Evolutionary conservation across 1,140 invertebrate species (phyloP).

Genomic region (Drosophila murphyi): DNA sequence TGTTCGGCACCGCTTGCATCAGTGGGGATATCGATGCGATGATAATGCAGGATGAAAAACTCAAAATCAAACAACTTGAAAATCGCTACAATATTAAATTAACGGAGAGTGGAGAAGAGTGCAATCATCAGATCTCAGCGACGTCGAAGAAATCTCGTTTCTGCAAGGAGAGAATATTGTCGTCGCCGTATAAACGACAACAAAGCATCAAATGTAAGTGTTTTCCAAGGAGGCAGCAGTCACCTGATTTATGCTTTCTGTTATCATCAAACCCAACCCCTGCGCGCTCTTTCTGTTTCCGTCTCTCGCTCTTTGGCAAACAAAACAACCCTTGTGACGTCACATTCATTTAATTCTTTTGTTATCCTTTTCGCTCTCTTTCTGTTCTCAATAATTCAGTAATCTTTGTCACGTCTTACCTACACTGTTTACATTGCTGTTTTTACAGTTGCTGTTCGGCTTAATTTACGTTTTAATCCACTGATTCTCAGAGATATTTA

Average conservation of each 20-base stretch:
- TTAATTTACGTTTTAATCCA: neutral
- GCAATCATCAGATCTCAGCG: constrained; percentile 40
- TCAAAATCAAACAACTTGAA: neutral
- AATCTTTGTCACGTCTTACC: constrained; percentile 6
- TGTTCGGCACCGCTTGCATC: constrained; percentile 24
- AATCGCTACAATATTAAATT: constrained; percentile 18
- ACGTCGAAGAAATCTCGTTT: constrained; percentile 6
- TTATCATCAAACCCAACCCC: constrained; percentile 23
- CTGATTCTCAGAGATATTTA: too few relatives aligned
- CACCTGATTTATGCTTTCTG: constrained; percentile 51
- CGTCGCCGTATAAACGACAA: neutral
- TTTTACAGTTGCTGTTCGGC: neutral
- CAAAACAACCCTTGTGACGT: constrained; percentile 17
- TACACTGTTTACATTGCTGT: constrained; percentile 21
- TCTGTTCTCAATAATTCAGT: constrained; percentile 8
- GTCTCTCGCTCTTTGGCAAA: constrained; percentile 1
- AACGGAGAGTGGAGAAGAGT: neutral
- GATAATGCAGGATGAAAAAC: constrained; percentile 21
- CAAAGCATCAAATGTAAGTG: constrained; percentile 58
- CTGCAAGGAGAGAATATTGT: neutral
- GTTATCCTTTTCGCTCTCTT: neutral
- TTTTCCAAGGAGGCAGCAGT: neutral
- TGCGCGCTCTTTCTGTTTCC: neutral
- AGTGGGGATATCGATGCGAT: constrained; percentile 12
- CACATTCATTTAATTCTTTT: constrained; percentile 8